Percentiles rank a stretch among this genome's conserved stretches.
These are phyloP conservation scores for Epizoanthus scotinus DNA, from an alignment of 92 coral and sea anemone species.

Conservation along the genomic window DNA sequence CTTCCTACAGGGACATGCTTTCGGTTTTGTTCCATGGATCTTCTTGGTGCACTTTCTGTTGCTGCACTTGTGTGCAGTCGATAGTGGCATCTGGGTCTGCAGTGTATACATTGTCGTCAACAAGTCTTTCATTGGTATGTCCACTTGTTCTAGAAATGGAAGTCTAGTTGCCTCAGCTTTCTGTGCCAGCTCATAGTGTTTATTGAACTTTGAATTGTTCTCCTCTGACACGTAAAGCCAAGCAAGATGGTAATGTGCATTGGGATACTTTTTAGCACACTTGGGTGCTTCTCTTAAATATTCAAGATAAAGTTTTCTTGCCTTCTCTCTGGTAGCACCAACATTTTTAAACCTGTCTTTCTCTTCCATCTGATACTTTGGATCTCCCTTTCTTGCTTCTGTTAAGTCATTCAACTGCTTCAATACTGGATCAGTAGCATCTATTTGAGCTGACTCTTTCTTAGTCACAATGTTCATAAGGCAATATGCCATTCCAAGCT, in stretches of 20 bases:
- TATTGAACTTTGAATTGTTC: slow-evolving; percentile 29
- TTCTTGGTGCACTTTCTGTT: slow-evolving; percentile 54
- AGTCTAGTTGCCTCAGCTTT: slow-evolving; percentile 74
- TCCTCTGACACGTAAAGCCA: not conserved
- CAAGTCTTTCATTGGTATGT: slow-evolving; percentile 20
- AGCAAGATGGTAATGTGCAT: slow-evolving; percentile 72
- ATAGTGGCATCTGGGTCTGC: not conserved
- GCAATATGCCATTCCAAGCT: slow-evolving; percentile 59
- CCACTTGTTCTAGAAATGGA: slow-evolving; percentile 59
- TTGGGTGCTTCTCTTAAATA: slow-evolving; percentile 66
- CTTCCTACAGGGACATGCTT: slow-evolving; percentile 41
- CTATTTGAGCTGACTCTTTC: not conserved
- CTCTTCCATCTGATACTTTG: not conserved
- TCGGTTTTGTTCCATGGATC: slow-evolving; percentile 13
- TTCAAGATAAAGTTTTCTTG: slow-evolving; percentile 42
- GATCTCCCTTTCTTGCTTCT: not conserved
- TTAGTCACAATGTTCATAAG: not conserved
- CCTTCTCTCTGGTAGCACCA: slow-evolving; percentile 36
- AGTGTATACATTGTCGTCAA: slow-evolving; percentile 23
- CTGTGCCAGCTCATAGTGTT: slow-evolving; percentile 64
- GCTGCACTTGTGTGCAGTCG: slow-evolving; percentile 37
- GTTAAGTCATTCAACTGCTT: not conserved
- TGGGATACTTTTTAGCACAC: slow-evolving; percentile 74
- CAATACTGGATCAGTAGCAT: not conserved
- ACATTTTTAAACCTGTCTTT: slow-evolving; percentile 18